Conservation (phyloP, 2,113 vertebrate genomes). For the Lophius piscatorius region DNA sequence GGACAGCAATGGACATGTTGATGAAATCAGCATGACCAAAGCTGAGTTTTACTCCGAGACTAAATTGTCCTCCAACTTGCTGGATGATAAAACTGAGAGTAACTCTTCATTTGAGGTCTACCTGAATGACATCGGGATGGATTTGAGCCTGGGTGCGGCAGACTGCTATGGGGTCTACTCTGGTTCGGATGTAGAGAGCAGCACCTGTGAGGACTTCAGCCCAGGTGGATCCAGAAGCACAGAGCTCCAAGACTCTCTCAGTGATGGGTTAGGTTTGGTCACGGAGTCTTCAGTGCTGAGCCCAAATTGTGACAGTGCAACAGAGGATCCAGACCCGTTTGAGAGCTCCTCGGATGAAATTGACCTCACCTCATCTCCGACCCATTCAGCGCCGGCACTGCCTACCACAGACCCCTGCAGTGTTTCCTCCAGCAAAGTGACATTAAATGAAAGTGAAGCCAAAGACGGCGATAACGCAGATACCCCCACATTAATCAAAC, state of each 20-base stretch:
- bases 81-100: conserved; percentile 55
- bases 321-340: conserved; percentile 82
- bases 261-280: conserved; percentile 65
- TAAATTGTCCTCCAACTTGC: conserved; percentile 32
- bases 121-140: conserved; percentile 58
- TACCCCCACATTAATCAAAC: conserved; percentile 15
- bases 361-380: conserved; percentile 69
- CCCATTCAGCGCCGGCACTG: conserved; percentile 28
- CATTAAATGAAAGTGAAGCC: conserved; percentile 1
- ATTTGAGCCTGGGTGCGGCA: conserved; percentile 36
- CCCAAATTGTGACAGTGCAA: conserved; percentile 82
- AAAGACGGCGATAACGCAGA: conserved; percentile 3
- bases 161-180: conserved; percentile 70
- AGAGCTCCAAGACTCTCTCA: conserved; percentile 72
- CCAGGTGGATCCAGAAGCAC: conserved; percentile 52
- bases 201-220: conserved; percentile 78
- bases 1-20: conserved; percentile 27
- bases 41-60: conserved; percentile 31
- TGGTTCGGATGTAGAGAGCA: conserved; percentile 76
- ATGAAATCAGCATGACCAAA: conserved; percentile 34
- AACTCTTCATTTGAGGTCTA: conserved; percentile 70
- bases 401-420: conserved; percentile 26
- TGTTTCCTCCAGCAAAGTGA: conserved; percentile 11
- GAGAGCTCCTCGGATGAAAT: conserved; percentile 85
- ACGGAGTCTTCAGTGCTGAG: conserved; percentile 80